phyloP scores from a whole-genome alignment of 2,113 vertebrate species.

The Prunella fulvescens region DNA sequence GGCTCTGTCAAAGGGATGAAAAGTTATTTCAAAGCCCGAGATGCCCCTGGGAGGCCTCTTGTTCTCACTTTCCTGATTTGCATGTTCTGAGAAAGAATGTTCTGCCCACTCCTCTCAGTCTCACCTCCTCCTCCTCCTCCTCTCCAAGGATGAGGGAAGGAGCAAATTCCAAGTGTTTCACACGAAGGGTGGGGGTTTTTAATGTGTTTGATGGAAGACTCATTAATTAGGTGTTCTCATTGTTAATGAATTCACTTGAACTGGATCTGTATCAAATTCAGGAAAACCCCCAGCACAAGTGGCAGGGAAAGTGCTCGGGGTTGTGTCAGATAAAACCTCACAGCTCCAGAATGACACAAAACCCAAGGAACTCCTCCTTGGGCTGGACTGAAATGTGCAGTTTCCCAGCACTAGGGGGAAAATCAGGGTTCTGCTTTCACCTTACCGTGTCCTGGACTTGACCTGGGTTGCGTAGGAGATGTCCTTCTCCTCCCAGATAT shows the following conservation, averaged over 20 bases:
- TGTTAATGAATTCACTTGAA: neutral
- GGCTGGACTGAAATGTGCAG: rapidly evolving
- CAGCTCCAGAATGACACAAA: neutral
- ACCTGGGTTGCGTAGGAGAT: slow-evolving; percentile 85
- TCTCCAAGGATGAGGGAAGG: neutral
- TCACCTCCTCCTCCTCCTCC: neutral
- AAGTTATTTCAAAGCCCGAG: neutral
- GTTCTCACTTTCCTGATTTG: neutral
- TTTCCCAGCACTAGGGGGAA: rapidly evolving
- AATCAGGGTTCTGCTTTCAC: neutral
- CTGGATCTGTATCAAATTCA: neutral
- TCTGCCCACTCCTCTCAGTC: neutral
- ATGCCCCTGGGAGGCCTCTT: neutral
- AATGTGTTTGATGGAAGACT: neutral
- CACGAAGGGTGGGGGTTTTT: too few species aligned
- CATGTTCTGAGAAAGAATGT: neutral
- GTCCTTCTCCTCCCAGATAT: slow-evolving; percentile 95
- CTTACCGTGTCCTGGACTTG: slow-evolving; percentile 87
- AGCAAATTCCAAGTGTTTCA: neutral
- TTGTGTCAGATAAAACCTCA: neutral
- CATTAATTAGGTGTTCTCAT: neutral
- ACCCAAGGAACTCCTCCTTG: rapidly evolving
- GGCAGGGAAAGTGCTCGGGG: rapidly evolving
- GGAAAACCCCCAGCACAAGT: neutral
- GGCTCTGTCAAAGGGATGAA: neutral